A percentile compares a stretch with the other conserved stretches of the same genome.
Conservation (phyloP, 2,888 invertebrate genomes). For the Conomelus anceps region DNA sequence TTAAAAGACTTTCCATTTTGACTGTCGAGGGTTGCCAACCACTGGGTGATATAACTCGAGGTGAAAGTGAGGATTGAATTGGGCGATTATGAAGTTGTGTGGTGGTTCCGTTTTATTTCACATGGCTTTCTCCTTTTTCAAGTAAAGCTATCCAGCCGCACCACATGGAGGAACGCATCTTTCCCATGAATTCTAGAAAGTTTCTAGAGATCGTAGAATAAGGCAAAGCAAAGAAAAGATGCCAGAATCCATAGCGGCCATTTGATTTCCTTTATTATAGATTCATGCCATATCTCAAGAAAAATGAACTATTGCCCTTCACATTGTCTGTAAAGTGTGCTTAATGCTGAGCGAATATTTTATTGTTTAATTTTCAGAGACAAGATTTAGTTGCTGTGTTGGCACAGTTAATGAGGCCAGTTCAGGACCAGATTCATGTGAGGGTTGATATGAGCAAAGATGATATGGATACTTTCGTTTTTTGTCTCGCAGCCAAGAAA, state of each 20-base stretch:
- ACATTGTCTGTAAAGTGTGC: no score
- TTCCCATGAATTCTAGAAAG: no score
- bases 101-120: not conserved
- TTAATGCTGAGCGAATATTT: not conserved
- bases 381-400: slow-evolving; percentile 90
- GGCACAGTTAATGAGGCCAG: slow-evolving; percentile 74
- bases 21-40: not conserved
- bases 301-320: no score
- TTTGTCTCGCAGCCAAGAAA: slow-evolving; percentile 86
- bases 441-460: slow-evolving; percentile 81
- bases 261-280: no score
- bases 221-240: no score
- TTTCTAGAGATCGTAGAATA: no score
- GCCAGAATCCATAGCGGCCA: no score
- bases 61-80: not conserved
- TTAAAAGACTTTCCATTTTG: not conserved
- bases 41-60: not conserved
- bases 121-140: not conserved
- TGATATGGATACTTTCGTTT: slow-evolving; percentile 89
- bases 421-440: slow-evolving; percentile 78
- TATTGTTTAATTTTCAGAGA: slow-evolving; percentile 47
- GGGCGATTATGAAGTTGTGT: not conserved
- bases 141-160: not conserved
- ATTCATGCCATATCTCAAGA: no score
- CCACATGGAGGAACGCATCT: not conserved